Conservation (phyloP, 1,140 invertebrate genomes). For the Pseudachorutes palmiensis region DNA sequence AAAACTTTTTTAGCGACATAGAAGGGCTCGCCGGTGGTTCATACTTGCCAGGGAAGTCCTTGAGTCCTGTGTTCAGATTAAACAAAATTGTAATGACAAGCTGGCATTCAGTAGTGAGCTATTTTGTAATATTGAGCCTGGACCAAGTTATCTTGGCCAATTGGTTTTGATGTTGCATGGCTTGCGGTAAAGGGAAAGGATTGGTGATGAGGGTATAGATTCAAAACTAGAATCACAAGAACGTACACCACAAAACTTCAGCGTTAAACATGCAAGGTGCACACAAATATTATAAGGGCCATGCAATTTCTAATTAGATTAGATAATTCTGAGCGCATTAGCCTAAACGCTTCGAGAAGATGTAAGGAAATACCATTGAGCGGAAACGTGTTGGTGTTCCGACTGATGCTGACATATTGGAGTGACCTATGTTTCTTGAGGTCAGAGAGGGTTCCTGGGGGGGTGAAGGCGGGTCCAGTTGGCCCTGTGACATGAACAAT, state of each 20-base stretch:
- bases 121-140: no score
- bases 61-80: conserved; percentile 14
- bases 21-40: conserved; percentile 40
- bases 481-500: background rate
- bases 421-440: conserved; percentile 45
- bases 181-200: background rate
- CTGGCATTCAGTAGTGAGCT: no score
- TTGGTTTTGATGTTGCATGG: background rate
- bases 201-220: background rate
- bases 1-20: conserved; percentile 38
- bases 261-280: background rate
- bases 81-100: no score
- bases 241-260: background rate
- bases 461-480: conserved; percentile 22
- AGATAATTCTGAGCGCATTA: no score
- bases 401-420: conserved; percentile 29
- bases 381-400: conserved; percentile 10
- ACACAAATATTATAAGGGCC: background rate
- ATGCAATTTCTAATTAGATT: background rate
- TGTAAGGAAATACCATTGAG: conserved; percentile 27
- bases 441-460: conserved; percentile 44
- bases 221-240: background rate
- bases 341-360: no score
- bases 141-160: background rate
- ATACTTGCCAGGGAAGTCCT: conserved; percentile 26